Evolutionary conservation across 2,888 invertebrate species (phyloP), one percentile per base, ranked within the genome.

Genomic region (Drosophila ustulata): DNA sequence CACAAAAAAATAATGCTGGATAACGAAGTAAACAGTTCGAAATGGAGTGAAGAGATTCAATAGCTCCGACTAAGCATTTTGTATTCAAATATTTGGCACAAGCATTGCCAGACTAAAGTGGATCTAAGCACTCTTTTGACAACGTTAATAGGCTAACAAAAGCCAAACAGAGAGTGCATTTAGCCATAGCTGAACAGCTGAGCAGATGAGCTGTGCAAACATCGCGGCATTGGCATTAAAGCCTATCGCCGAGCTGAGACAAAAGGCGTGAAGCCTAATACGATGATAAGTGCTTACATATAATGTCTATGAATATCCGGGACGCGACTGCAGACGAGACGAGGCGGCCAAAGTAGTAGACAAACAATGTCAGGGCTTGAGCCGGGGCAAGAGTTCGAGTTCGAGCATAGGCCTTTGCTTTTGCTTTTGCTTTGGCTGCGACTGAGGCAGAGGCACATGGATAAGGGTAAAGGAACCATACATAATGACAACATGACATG

Each of bases 401-500:
- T 63, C 45, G 43, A 47, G 47, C 30, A 30, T 43, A 30, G 50
- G 39, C 13, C 26, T 18, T 7, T 9, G 47, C 25, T 25, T 28
- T 28, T 3, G n/a, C 45, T 32, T 46, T 43, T 9, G 47, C 25
- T 25, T 28, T 28, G 1, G n/a, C 45, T 32, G 43, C 39, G 75
- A 28, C 34, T 18, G 13, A 13, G 39, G 18, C 9, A 18, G 30
- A 32, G 47, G 49, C 26, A 25, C 50, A 46, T 57, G 62, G 58
- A 55, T 55, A 68, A 58, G 50, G 32, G 32, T 23, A 30, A 28
- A 18, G 30, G 63, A 68, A 55, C 66, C 78, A 71, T 81, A 75
- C 39, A 63, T 63, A 56, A 87, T 88, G 85, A 84, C 88, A 88
- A 82, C 82, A 87, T 82, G 86, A 82, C 88, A 82, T 78, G 88